A percentile compares a stretch with the other conserved stretches of the same genome.
Conservation (phyloP, 2,113 vertebrate genomes). For the Trochalopteron elliotii region DNA sequence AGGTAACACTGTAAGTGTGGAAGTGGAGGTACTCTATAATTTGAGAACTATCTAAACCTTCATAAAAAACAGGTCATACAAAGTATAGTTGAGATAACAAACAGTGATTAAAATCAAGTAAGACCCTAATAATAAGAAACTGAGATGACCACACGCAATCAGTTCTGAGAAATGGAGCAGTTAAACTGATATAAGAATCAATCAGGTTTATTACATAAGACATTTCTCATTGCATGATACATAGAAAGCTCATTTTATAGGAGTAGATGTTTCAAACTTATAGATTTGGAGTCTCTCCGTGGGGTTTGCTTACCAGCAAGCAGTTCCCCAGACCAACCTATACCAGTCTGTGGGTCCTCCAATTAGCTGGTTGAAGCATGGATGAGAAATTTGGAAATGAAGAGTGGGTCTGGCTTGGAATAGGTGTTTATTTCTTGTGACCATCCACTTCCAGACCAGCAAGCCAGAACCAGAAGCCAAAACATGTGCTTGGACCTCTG, state of each 20-base stretch:
- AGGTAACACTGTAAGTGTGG: not conserved
- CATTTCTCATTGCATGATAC: not conserved
- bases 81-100: not conserved
- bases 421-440: no score
- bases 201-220: not conserved
- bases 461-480: no score
- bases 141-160: not conserved
- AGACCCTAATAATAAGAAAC: not conserved
- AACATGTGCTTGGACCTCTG: no score
- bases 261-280: not conserved
- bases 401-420: no score
- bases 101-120: not conserved
- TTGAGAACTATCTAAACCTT: not conserved
- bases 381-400: no score
- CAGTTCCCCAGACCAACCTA: no score
- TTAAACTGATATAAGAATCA: not conserved
- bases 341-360: no score
- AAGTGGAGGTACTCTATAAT: not conserved
- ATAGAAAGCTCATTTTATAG: not conserved
- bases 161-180: not conserved
- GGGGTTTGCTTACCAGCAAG: no score
- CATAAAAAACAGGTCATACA: not conserved
- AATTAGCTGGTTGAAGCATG: no score
- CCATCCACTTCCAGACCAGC: no score
- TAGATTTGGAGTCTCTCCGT: no score